Evolutionary conservation across 2,888 invertebrate species (phyloP), one percentile per base, ranked within the genome.

Genomic region (Deroplatys truncata): DNA sequence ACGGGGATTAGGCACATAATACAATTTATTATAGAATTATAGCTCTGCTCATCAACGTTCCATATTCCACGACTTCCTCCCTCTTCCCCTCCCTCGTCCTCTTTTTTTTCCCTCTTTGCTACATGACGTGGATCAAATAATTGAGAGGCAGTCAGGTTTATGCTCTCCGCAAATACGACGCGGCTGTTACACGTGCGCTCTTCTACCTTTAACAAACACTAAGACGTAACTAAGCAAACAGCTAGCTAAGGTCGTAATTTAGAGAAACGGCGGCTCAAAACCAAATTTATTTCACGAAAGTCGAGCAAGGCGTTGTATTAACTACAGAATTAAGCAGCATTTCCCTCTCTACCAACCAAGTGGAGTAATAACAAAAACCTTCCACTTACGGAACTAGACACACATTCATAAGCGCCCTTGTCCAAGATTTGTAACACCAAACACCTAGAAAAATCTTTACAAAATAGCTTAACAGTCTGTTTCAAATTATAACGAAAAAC

Each of bases 11-110:
- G 83, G 83, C 82, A 87, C 35, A 87, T 87, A 87, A 87, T 87
- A 87, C 87, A 87, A 87, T 87, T 87, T 87, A 87, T 87, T 87
- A 87, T 83, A 83, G 87, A 87, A 87, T 87, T 87, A 87, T 85
- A 85, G 85, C 49, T 28, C 85, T 49, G 49, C 49, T 87, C 87
- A 87, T 83, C 83, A 87, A 83, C 43, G 31, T 43, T 16, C 87
- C 35, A 83, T 28, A 10, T 35, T 31, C 86, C 29, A 82, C 72
- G 29, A 10, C 72, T 83, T 82, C 83, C 35, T 82, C 82, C n/a
- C 20, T 85, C 28, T 16, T 43, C 29, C 84, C 13, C 84, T 31
- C 84, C 25, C 84, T 31, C 56, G 16, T 72, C 56, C 56, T 72
- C 56, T 72, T 25, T 72, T 72, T 72, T 72, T 72, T 20, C 56